phyloP scores from a whole-genome alignment of 2,797 vertebrate genomes.

The Podarcis lilfordi region DNA sequence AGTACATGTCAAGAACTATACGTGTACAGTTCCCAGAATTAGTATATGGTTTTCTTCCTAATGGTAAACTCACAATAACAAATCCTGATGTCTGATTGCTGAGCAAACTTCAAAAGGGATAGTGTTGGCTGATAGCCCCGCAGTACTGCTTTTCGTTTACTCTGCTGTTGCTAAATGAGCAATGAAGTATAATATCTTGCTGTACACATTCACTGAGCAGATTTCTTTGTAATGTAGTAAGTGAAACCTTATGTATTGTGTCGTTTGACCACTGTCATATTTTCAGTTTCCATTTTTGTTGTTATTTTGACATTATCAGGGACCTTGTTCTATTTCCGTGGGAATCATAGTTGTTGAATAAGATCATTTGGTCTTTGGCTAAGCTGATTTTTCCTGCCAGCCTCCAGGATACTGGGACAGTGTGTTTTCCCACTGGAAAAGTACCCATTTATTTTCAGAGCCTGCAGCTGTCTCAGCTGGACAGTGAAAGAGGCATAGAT shows the following conservation, averaged over 20 bases:
- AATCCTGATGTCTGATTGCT: background rate
- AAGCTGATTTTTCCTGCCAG: conserved; percentile 67
- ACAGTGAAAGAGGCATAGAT: conserved; percentile 20
- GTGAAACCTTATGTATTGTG: conserved; percentile 35
- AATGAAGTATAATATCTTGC: background rate
- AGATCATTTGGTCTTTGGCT: conserved; percentile 61
- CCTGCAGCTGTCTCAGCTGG: conserved; percentile 55
- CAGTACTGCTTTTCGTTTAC: background rate
- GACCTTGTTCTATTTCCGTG: conserved; percentile 63
- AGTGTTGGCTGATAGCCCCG: background rate
- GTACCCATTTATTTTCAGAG: conserved; percentile 55
- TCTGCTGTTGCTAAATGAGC: background rate
- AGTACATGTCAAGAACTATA: background rate
- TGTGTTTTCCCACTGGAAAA: conserved; percentile 65
- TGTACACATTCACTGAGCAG: conserved; percentile 31
- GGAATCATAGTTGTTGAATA: conserved; percentile 68
- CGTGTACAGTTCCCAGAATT: background rate
- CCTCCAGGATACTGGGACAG: conserved; percentile 52
- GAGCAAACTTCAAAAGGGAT: fast-evolving
- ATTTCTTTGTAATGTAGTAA: conserved; percentile 33
- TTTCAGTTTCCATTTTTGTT: conserved; percentile 54
- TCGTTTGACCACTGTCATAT: conserved; percentile 49
- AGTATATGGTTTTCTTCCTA: background rate
- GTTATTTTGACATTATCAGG: conserved; percentile 48
- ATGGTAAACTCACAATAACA: background rate